These are phyloP conservation scores for Gandaritis pyraliata DNA, from an alignment of 2,888 invertebrate species.

Conservation along the genomic window DNA sequence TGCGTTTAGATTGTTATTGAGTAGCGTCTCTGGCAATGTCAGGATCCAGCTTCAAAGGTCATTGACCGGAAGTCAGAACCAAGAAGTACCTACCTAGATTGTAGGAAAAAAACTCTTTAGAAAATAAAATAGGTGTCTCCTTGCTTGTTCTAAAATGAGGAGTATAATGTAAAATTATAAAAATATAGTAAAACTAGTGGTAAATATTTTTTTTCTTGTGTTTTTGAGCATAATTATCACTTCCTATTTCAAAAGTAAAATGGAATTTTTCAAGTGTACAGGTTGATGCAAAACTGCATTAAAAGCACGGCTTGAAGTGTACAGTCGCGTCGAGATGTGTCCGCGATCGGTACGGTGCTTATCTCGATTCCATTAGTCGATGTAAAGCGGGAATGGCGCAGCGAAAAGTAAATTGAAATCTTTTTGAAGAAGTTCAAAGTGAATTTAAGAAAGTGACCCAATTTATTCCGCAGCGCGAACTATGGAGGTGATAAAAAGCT, in stretches of 20 bases:
- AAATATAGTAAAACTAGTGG: too few relatives aligned
- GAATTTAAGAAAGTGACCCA: background rate
- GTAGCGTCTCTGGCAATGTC: background rate
- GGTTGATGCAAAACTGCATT: slow-evolving; percentile 29
- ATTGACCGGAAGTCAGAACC: background rate
- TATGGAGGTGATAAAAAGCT: background rate
- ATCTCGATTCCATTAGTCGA: slow-evolving; percentile 58
- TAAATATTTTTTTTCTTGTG: too few relatives aligned
- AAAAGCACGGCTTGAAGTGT: slow-evolving; percentile 18
- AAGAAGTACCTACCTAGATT: background rate
- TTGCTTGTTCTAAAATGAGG: too few relatives aligned
- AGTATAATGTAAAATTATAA: too few relatives aligned
- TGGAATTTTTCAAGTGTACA: slow-evolving; percentile 6
- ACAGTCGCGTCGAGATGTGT: slow-evolving; percentile 37
- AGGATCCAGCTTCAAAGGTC: background rate
- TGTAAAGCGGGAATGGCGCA: slow-evolving; percentile 49
- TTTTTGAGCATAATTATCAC: background rate
- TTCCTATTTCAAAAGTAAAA: background rate
- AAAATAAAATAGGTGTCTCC: background rate
- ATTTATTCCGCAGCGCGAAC: background rate
- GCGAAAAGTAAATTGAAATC: slow-evolving; percentile 37
- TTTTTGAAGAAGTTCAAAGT: slow-evolving; percentile 7
- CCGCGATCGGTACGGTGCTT: slow-evolving; percentile 34
- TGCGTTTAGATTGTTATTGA: slow-evolving; percentile 21
- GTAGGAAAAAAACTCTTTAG: background rate